Evolutionary conservation across 53 echinoderm and acorn worm genomes (phyloP).

Genomic region (Luidia sarsii): DNA sequence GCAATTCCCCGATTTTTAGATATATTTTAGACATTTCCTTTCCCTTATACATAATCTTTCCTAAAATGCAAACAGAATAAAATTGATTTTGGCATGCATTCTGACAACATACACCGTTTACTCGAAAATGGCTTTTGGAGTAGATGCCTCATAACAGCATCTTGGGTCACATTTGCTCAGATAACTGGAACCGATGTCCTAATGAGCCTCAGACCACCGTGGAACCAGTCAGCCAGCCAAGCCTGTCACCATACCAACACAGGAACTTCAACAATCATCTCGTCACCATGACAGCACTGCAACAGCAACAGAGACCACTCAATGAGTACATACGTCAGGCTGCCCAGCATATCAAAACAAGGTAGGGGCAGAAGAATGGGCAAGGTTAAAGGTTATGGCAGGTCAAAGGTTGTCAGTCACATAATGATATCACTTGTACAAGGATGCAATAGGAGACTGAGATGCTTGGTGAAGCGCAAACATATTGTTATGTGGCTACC

Average conservation of each 20-base stretch:
- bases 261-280: slow-evolving; percentile 65
- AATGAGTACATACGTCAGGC: slow-evolving; percentile 67
- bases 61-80: too few species aligned
- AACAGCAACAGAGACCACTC: slow-evolving; percentile 48
- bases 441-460: too few species aligned
- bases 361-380: slow-evolving; percentile 1
- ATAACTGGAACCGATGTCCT: slow-evolving; percentile 72
- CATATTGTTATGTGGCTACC: too few species aligned
- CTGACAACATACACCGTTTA: too few species aligned
- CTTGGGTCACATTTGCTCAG: too few species aligned
- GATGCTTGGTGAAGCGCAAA: too few species aligned
- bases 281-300: slow-evolving; percentile 52
- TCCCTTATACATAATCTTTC: too few species aligned
- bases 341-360: slow-evolving; percentile 54
- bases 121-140: too few species aligned
- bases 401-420: background rate
- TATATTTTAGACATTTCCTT: background rate
- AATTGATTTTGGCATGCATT: too few species aligned
- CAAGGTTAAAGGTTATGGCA: background rate
- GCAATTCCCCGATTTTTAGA: background rate
- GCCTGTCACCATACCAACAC: slow-evolving; percentile 66
- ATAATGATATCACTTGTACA: too few species aligned
- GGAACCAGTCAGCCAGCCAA: slow-evolving; percentile 34
- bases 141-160: too few species aligned
- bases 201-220: slow-evolving; percentile 55